Conservation (phyloP, 2,113 vertebrate genomes). For the Centropus bengalensis region DNA sequence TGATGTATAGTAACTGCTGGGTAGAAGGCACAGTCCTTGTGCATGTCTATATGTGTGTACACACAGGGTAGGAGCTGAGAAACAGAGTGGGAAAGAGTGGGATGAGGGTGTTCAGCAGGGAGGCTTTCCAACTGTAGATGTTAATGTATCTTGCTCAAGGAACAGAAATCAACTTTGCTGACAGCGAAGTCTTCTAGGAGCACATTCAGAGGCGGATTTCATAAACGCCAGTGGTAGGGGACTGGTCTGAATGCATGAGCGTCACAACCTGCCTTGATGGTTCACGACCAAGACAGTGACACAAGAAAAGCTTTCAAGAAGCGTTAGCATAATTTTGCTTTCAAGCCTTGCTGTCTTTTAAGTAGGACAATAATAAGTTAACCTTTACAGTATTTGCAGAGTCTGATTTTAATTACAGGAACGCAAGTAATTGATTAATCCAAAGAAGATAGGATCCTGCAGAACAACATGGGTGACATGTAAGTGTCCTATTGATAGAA, state of each 20-base stretch:
- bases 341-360: background rate
- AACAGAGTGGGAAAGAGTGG: background rate
- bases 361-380: background rate
- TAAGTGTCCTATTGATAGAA: background rate
- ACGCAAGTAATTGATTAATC: background rate
- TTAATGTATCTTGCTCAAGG: background rate
- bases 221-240: background rate
- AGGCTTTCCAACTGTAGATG: background rate
- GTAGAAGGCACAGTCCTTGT: background rate
- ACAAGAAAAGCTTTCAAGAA: background rate
- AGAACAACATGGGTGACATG: accelerated
- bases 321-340: background rate
- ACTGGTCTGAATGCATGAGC: background rate
- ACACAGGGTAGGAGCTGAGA: background rate
- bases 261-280: background rate
- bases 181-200: background rate
- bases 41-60: background rate
- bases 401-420: background rate
- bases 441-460: background rate
- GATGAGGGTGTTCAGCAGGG: background rate
- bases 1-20: background rate
- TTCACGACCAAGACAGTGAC: accelerated
- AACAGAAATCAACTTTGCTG: background rate
- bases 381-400: background rate
- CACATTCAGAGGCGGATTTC: background rate